Percentiles rank a stretch among this genome's conserved stretches.
These are phyloP conservation scores for Acanthopagrus latus DNA, from an alignment of 2,797 vertebrate species.

Conservation along the genomic window DNA sequence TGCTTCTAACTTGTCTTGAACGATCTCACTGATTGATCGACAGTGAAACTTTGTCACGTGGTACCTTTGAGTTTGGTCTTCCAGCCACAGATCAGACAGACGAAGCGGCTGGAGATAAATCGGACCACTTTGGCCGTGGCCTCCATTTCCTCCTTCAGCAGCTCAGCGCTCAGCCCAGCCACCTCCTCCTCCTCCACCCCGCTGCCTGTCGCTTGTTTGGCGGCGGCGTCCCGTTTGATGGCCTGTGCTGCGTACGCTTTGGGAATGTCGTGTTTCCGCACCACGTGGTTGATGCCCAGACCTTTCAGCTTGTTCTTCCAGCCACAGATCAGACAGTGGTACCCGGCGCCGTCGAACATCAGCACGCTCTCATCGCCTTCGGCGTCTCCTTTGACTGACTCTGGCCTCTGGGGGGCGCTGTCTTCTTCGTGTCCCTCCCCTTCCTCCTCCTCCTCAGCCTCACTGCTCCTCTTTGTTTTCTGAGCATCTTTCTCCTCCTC, in stretches of 20 bases:
- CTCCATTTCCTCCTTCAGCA: conserved; percentile 69
- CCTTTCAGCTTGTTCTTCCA: conserved; percentile 66
- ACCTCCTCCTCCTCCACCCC: conserved; percentile 47
- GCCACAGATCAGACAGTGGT: conserved; percentile 69
- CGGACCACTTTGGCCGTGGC: conserved; percentile 63
- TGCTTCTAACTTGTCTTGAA: no score
- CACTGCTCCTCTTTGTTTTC: background rate
- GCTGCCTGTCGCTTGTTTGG: background rate
- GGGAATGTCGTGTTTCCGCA: conserved; percentile 72
- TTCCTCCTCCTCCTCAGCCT: conserved; percentile 10
- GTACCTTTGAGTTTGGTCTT: conserved; percentile 76
- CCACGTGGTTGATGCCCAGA: conserved; percentile 57
- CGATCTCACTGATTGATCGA: no score
- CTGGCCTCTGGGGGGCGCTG: background rate
- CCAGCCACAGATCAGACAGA: conserved; percentile 77
- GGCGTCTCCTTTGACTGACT: background rate
- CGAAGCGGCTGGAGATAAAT: conserved; percentile 62
- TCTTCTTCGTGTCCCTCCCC: background rate
- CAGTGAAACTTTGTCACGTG: no score
- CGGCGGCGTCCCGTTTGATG: conserved; percentile 20
- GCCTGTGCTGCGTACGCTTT: conserved; percentile 54
- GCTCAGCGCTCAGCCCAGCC: conserved; percentile 47
- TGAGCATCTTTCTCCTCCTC: background rate
- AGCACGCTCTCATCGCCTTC: conserved; percentile 33
- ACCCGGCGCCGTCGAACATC: conserved; percentile 21